Conservation (phyloP, 2,113 vertebrate genomes). For the Planiliza haematocheilus region DNA sequence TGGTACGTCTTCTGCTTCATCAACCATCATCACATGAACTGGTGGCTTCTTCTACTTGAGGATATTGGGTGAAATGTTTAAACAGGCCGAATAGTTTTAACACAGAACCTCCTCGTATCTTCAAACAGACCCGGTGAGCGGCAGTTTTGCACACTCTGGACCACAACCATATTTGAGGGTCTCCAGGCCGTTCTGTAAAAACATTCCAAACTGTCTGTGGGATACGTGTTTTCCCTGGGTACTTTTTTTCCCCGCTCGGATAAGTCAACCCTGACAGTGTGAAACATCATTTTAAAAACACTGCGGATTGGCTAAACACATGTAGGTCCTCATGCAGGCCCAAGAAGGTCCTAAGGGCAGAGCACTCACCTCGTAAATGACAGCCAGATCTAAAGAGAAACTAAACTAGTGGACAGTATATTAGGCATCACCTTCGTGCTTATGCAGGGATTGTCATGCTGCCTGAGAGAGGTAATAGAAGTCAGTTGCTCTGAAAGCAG, state of each 20-base stretch:
- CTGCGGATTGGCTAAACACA: slow-evolving; percentile 64
- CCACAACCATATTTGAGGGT: slow-evolving; percentile 35
- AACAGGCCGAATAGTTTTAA: neutral
- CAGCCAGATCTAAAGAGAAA: slow-evolving; percentile 61
- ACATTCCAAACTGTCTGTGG: slow-evolving; percentile 74
- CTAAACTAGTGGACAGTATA: slow-evolving; percentile 23
- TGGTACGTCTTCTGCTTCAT: slow-evolving; percentile 6
- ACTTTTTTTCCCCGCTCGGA: slow-evolving; percentile 65
- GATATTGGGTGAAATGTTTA: neutral
- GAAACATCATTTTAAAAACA: slow-evolving; percentile 77
- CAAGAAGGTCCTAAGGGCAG: slow-evolving; percentile 66
- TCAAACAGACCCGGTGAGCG: slow-evolving; percentile 13
- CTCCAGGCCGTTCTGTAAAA: slow-evolving; percentile 67
- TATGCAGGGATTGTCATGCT: neutral
- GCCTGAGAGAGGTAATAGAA: slow-evolving; percentile 1
- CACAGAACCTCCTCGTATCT: neutral
- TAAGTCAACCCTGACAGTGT: slow-evolving; percentile 79
- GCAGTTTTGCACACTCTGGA: slow-evolving; percentile 38
- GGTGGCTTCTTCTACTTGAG: neutral
- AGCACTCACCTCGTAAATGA: slow-evolving; percentile 68
- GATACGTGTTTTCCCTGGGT: slow-evolving; percentile 71
- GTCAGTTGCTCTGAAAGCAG: neutral
- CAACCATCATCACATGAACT: neutral
- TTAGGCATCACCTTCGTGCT: slow-evolving; percentile 26
- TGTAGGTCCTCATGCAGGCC: slow-evolving; percentile 69